Evolutionary conservation across 2,888 invertebrate species (phyloP).

Genomic region (Zelleria hepariella): DNA sequence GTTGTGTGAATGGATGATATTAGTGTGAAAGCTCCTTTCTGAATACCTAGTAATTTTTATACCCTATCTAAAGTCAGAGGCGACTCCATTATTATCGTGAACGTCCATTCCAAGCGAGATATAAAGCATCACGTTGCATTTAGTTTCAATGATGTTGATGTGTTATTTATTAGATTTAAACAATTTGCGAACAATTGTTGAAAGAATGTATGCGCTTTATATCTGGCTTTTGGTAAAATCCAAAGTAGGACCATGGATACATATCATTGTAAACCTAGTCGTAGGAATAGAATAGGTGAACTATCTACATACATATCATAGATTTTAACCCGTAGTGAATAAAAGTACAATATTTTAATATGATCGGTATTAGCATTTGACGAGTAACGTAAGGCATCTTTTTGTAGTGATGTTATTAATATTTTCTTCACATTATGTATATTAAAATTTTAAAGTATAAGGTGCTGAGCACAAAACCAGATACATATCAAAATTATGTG

Average conservation of each 20-base stretch:
- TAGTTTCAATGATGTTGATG: conserved; percentile 20
- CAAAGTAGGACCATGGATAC: conserved; percentile 66
- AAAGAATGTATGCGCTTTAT: conserved; percentile 70
- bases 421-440: conserved; percentile 24
- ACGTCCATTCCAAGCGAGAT: conserved; percentile 65
- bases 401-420: conserved; percentile 1
- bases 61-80: conserved; percentile 48
- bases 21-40: conserved; percentile 44
- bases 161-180: neutral
- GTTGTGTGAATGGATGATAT: conserved; percentile 27
- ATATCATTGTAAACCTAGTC: conserved; percentile 45
- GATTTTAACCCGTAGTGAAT: conserved; percentile 48
- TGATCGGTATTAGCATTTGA: conserved; percentile 59
- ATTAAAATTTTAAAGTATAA: conserved; percentile 28
- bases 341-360: conserved; percentile 67
- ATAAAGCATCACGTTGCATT: conserved; percentile 57
- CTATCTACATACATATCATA: conserved; percentile 50
- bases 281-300: conserved; percentile 28
- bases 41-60: conserved; percentile 10
- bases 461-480: conserved; percentile 54
- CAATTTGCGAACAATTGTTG: conserved; percentile 40
- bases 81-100: conserved; percentile 51
- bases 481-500: conserved; percentile 69
- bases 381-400: neutral
- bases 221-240: conserved; percentile 67